Percentiles rank a stretch among this genome's conserved stretches.
Evolutionary conservation across 2,888 invertebrate species (phyloP).

Genomic region (Escarpia spicata): DNA sequence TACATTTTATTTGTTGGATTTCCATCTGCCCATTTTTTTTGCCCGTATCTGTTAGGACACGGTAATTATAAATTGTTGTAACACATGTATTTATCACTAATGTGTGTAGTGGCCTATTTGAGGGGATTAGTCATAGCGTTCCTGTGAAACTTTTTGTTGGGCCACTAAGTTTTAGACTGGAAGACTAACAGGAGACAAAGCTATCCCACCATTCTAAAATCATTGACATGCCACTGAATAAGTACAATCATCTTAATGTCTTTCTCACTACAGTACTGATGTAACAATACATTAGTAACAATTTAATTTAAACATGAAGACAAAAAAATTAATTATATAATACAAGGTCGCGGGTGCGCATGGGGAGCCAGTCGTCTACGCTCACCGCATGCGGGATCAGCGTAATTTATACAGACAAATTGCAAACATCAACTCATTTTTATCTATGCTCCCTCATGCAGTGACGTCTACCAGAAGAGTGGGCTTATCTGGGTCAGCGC

Average conservation of each 20-base stretch:
- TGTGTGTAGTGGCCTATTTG: too few relatives aligned
- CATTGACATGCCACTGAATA: too few relatives aligned
- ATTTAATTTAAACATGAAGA: neutral
- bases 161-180: too few relatives aligned
- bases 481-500: neutral
- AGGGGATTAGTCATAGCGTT: too few relatives aligned
- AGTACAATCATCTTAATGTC: neutral
- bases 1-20: neutral
- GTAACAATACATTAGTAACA: neutral
- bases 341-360: neutral
- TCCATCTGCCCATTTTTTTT: too few relatives aligned
- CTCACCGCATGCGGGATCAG: neutral
- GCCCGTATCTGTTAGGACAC: too few relatives aligned
- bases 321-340: too few relatives aligned
- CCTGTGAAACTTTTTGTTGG: too few relatives aligned
- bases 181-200: too few relatives aligned
- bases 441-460: neutral
- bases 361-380: neutral
- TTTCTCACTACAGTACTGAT: neutral
- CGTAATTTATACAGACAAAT: neutral
- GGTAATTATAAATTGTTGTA: too few relatives aligned
- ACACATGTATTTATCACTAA: too few relatives aligned
- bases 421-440: neutral
- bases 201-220: too few relatives aligned
- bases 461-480: neutral